phyloP scores from a whole-genome alignment of 2,888 invertebrate genomes.

The Autographa gamma region DNA sequence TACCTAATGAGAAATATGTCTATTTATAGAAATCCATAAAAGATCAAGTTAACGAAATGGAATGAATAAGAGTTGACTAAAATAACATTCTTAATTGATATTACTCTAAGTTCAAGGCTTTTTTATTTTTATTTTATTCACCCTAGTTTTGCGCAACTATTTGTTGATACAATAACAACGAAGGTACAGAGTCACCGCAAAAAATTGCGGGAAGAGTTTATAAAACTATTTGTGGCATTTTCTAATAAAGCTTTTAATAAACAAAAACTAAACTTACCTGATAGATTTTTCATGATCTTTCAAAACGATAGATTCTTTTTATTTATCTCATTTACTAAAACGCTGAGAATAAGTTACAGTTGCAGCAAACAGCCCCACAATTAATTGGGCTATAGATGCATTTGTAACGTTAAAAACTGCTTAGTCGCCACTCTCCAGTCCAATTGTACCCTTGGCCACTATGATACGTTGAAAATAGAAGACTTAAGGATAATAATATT shows the following conservation, averaged over 20 bases:
- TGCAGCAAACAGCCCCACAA: background rate
- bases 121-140: slow-evolving; percentile 15
- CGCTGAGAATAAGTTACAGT: background rate
- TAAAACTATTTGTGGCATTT: too few species aligned
- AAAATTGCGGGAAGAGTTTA: background rate
- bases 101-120: slow-evolving; percentile 20
- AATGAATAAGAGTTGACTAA: slow-evolving; percentile 42
- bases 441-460: background rate
- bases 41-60: slow-evolving; percentile 21
- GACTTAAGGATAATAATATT: background rate
- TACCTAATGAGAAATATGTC: slow-evolving; percentile 33
- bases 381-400: background rate
- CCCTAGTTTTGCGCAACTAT: background rate
- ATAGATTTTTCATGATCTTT: too few species aligned
- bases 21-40: slow-evolving; percentile 42
- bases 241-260: too few species aligned
- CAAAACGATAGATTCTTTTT: too few species aligned
- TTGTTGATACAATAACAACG: background rate
- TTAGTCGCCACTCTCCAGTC: background rate
- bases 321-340: too few species aligned
- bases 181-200: background rate
- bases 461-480: background rate
- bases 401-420: background rate
- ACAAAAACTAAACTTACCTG: too few species aligned
- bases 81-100: slow-evolving; percentile 6